Evolutionary conservation across 1,140 invertebrate genomes (phyloP).

Genomic region (Sinonovacula constricta): DNA sequence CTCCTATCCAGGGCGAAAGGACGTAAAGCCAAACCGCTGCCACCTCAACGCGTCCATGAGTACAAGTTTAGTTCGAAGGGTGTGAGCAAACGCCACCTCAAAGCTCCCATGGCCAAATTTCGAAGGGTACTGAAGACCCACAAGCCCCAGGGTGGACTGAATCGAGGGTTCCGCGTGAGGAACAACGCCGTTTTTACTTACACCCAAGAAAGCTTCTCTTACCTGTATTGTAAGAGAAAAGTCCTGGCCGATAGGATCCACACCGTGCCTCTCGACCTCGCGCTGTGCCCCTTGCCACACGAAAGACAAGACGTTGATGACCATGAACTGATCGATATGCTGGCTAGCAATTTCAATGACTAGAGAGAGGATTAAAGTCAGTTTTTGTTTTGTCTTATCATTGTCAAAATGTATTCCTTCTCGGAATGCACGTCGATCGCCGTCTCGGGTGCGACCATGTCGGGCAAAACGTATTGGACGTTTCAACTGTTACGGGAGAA

Average conservation of each 20-base stretch:
- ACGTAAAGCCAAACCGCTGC: too few species aligned
- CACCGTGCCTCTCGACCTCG: slow-evolving; percentile 10
- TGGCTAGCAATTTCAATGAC: slow-evolving; percentile 5
- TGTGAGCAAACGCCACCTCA: slow-evolving; percentile 24
- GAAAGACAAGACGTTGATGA: neutral
- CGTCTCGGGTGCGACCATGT: slow-evolving; percentile 16
- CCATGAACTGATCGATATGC: slow-evolving; percentile 11
- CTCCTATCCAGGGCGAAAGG: too few species aligned
- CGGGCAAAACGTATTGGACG: slow-evolving; percentile 15
- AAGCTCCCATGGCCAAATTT: neutral
- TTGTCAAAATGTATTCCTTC: slow-evolving; percentile 27
- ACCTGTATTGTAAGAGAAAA: slow-evolving; percentile 38
- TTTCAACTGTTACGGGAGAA: slow-evolving; percentile 16
- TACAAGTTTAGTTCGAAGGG: slow-evolving; percentile 52
- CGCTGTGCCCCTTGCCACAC: neutral
- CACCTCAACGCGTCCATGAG: too few species aligned
- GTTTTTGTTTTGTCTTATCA: neutral
- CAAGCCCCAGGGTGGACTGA: neutral
- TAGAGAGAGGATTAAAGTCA: neutral
- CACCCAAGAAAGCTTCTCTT: slow-evolving; percentile 29
- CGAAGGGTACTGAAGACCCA: neutral
- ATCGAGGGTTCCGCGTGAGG: slow-evolving; percentile 21
- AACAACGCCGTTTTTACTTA: slow-evolving; percentile 37
- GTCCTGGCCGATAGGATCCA: slow-evolving; percentile 23
- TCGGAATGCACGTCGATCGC: slow-evolving; percentile 21